Evolutionary conservation across 2,888 invertebrate genomes (phyloP).

Genomic region (Gerris lacustris): DNA sequence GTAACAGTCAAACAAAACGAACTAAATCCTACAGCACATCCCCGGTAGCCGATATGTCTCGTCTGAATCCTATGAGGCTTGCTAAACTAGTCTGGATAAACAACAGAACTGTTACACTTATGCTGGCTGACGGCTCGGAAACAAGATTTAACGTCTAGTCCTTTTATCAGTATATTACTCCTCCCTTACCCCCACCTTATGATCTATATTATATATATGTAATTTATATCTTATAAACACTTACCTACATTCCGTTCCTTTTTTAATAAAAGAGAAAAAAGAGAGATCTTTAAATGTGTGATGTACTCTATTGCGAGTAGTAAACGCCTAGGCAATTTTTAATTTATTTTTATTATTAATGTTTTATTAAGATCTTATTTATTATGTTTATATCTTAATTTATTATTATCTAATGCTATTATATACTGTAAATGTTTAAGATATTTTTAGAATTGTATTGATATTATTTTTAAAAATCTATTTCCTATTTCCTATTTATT

Average conservation of each 20-base stretch:
- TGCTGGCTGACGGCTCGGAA: conserved; percentile 93
- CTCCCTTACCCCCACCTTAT: not conserved
- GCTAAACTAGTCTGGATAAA: conserved; percentile 94
- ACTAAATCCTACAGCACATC: conserved; percentile 90
- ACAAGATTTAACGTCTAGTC: conserved; percentile 62
- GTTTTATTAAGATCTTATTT: no score
- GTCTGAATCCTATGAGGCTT: conserved; percentile 75
- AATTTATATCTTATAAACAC: not conserved
- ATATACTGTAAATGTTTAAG: no score
- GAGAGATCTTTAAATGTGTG: no score
- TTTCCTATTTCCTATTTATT: no score
- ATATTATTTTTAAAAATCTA: no score
- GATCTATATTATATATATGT: not conserved
- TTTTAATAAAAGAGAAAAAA: not conserved
- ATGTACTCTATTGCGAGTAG: no score
- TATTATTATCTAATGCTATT: no score
- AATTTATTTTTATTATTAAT: no score
- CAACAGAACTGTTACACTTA: conserved; percentile 78
- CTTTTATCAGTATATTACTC: not conserved
- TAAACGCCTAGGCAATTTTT: no score
- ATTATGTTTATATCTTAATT: no score
- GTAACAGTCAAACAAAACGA: conserved; percentile 91
- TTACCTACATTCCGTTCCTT: not conserved
- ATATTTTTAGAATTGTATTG: no score
- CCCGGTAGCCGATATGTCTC: conserved; percentile 75